Conservation (phyloP, 2,888 invertebrate genomes). For the Scaptomyza tumidula region DNA sequence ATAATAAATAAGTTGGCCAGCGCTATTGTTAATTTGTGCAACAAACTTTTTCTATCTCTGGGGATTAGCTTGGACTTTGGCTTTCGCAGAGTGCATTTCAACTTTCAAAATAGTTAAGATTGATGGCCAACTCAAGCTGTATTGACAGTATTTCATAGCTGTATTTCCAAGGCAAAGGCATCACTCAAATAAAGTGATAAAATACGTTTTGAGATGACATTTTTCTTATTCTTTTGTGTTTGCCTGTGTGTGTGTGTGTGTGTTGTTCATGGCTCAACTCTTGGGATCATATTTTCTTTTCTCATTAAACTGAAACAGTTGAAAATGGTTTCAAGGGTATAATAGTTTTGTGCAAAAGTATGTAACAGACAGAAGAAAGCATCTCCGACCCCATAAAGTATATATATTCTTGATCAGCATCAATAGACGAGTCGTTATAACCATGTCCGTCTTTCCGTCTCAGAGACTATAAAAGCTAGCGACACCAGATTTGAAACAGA, state of each 20-base stretch:
- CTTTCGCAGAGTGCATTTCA: background rate
- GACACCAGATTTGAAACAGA: no score
- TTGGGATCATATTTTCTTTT: constrained; percentile 13
- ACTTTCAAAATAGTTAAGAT: background rate
- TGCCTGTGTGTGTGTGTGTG: background rate
- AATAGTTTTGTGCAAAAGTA: no score
- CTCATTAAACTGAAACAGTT: background rate
- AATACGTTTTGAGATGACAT: constrained; percentile 4
- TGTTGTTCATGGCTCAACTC: constrained; percentile 6
- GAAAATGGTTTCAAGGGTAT: no score
- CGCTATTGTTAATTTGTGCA: background rate
- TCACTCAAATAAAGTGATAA: constrained; percentile 4
- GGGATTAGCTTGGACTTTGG: background rate
- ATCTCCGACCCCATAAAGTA: no score
- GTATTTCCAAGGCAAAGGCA: background rate
- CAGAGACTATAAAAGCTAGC: no score
- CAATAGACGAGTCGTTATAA: no score
- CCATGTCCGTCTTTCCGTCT: no score
- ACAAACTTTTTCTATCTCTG: background rate
- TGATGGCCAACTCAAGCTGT: background rate
- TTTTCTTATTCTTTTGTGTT: background rate
- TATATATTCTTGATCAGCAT: no score
- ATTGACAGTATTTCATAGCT: background rate
- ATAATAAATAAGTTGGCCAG: background rate
- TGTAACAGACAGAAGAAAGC: no score